Conservation (phyloP, 2,797 vertebrate species). For the Crocodylus rhombifer region DNA sequence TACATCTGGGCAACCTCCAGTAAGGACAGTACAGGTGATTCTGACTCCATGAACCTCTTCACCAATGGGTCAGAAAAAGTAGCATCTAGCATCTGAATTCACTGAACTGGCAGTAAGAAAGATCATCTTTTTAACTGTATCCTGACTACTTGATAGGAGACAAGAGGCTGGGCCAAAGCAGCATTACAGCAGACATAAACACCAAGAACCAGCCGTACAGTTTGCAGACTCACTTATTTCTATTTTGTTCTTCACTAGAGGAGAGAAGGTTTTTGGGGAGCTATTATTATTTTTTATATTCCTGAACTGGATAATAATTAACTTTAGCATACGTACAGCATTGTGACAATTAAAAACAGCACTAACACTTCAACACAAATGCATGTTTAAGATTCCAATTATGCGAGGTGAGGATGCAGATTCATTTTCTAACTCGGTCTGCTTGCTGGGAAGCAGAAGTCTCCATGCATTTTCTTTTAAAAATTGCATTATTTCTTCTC, state of each 20-base stretch:
- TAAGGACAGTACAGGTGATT: background rate
- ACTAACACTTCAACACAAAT: background rate
- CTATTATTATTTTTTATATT: background rate
- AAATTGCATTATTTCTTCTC: background rate
- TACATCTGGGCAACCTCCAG: background rate
- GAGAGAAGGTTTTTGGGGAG: too few species aligned
- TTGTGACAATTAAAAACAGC: rapidly evolving
- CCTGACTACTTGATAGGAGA: background rate
- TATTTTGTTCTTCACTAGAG: too few species aligned
- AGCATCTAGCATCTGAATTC: background rate
- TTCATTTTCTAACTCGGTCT: background rate
- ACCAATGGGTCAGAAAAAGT: slow-evolving; percentile 7
- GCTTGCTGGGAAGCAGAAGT: background rate
- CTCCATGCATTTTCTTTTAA: background rate
- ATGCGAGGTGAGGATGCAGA: background rate
- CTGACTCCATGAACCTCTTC: background rate
- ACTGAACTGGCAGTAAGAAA: background rate
- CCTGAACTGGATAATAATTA: background rate
- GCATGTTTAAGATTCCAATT: rapidly evolving
- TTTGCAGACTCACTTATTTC: rapidly evolving
- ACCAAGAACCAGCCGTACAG: rapidly evolving
- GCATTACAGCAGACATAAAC: background rate
- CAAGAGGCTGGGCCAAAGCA: background rate
- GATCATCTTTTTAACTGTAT: rapidly evolving
- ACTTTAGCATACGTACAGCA: rapidly evolving